Evolutionary conservation across 2,797 vertebrate genomes (phyloP), one percentile per base, ranked within the genome.

Genomic region (Leptodactylus fallax): DNA sequence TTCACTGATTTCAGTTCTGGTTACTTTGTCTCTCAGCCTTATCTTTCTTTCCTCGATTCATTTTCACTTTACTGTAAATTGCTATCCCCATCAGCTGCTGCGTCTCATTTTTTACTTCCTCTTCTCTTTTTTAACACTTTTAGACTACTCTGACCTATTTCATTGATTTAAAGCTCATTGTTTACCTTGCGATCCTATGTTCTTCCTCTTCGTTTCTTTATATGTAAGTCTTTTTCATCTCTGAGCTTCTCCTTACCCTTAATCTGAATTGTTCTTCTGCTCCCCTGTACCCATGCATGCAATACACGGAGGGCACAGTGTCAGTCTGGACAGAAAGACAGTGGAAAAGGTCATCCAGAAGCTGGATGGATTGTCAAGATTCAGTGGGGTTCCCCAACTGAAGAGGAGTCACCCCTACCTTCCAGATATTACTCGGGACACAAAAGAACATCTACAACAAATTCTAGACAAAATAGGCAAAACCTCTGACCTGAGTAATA

Each of bases 321-420:
- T 69, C 69, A 49, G 23, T 16, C 47, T 89, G 60, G 87, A 89
- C 27, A 86, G 10, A 49, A 80, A 67, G 71, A 88, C 93, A 47
- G 79, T 96, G 87, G 94, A 95, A 16, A 96, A 94, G 89, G 90
- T 92, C 61, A 86, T 95, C 13, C 95, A 91, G 6, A 74, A 78
- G 11, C 90, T 98, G 90, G 90, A 93, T 1, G 95, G 94, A 83
- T 93, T 98, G 81, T 83, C 93, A 0, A 88, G 90, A 61, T 91
- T 95, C 80, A 94, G 94, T 90, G 88, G 90, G 1, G 92, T 96
- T 89, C 95, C 94, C 1, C 92, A 93, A n/a, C 92, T 98, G 19
- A 92, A 91, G 90, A 94, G 94, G 90, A 97, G 96, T 60, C 95
- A 97, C 0, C 97, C 97, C 0, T 97, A 96, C 90, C 93, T 98